These are phyloP conservation scores for Mantis religiosa DNA, from an alignment of 2,888 invertebrate species.

Conservation along the genomic window DNA sequence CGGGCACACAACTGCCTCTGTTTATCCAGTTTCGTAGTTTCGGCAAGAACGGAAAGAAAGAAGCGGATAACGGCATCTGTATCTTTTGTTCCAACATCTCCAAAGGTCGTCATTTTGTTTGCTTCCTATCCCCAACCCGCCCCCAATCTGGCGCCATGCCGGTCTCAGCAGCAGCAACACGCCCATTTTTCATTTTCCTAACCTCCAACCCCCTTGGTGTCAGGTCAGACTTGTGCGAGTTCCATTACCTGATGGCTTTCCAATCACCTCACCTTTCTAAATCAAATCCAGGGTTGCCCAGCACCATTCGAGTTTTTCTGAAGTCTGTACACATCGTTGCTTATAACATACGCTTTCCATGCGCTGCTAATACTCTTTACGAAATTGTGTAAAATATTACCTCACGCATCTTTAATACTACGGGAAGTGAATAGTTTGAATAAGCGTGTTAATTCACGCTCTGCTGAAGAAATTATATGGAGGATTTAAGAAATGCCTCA, in stretches of 20 bases:
- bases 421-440: too few relatives aligned
- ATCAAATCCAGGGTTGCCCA: background rate
- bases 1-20: background rate
- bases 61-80: background rate
- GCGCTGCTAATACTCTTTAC: too few relatives aligned
- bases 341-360: too few relatives aligned
- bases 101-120: background rate
- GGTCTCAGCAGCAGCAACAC: background rate
- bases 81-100: background rate
- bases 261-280: constrained; percentile 37
- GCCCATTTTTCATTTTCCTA: constrained; percentile 20
- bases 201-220: constrained; percentile 13
- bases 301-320: too few relatives aligned
- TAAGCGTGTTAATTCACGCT: too few relatives aligned
- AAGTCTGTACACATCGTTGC: too few relatives aligned
- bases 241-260: constrained; percentile 43
- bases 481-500: too few relatives aligned
- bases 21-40: background rate
- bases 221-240: constrained; percentile 11
- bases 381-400: too few relatives aligned
- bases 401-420: too few relatives aligned
- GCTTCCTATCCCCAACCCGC: background rate
- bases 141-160: constrained; percentile 15
- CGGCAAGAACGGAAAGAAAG: background rate
- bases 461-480: too few relatives aligned